Base-by-base conservation (phyloP, 2,797 vertebrate genomes). In the Siniperca obscura region DNA sequence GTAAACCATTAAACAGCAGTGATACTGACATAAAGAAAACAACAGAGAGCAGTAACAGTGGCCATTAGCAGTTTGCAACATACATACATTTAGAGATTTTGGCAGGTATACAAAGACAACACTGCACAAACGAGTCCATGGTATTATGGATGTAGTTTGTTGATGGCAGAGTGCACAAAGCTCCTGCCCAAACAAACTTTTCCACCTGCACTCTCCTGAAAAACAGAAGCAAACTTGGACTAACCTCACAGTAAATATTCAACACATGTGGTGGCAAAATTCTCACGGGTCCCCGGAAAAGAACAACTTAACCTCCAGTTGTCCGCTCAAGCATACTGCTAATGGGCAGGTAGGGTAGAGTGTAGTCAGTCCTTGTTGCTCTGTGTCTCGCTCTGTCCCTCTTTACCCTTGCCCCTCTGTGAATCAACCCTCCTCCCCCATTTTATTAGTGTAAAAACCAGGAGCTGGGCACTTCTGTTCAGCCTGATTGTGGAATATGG, bases 211-310 rank as follows among this genome's bases (percentile, higher is more conserved):
- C 72, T 65, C 74, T 57, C 5, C 55, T 25, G 52, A 71, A 76
- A 86, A 85, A 77, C 70, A 64, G 55, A 76, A 60, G 52, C 68
- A 52, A 86, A 82, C 80, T 79, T 64, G 62, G 16, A 36, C 70
- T 74, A 87, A 90, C 87, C 86, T 78, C 79, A 34, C 60, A 68
- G 85, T 90, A 87, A 92, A 90, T 92, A 91, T 94, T 92, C 86
- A 91, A 75, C 78, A 87, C 87, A 84, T 70, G 74, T 79, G 75
- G 81, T 60, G 71, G 77, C 42, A 74, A 87, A 85, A 84, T 59
- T 76, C 94, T 90, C 92, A 85, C 53, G 77, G 87, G 89, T 89
- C 66, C 72, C 1, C 72, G 1, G 1, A 76, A 82, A 83, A 78
- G 83, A 90, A 93, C 89, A 90, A 85, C 72, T 91, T 91, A 84